Conservation (phyloP, 2,888 invertebrate species). For the Agonopterix heracliana region DNA sequence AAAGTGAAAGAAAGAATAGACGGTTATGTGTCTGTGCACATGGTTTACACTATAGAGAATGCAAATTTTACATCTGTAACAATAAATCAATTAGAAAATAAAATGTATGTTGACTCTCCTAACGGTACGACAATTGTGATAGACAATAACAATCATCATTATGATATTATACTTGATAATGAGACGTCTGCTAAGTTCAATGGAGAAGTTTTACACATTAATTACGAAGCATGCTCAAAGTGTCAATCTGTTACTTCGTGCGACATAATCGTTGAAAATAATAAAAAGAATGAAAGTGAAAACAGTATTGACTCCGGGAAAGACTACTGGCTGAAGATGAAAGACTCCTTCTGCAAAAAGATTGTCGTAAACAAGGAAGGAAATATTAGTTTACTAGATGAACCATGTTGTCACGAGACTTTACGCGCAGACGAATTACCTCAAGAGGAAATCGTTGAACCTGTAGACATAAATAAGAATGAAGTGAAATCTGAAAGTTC, state of each 20-base stretch:
- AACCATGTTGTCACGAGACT: slow-evolving; percentile 25
- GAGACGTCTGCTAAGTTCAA: slow-evolving; percentile 49
- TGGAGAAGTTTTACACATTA: slow-evolving; percentile 43
- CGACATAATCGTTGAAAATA: slow-evolving; percentile 39
- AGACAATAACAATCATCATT: slow-evolving; percentile 39
- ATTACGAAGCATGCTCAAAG: slow-evolving; percentile 46
- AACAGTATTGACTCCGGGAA: slow-evolving; percentile 20
- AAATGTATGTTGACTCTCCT: slow-evolving; percentile 50
- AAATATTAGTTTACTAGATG: slow-evolving; percentile 34
- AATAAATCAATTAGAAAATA: slow-evolving; percentile 48
- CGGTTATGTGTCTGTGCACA: slow-evolving; percentile 53
- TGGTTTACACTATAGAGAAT: slow-evolving; percentile 62
- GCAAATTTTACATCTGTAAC: slow-evolving; percentile 69
- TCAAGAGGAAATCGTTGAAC: slow-evolving; percentile 15
- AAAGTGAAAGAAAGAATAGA: slow-evolving; percentile 30
- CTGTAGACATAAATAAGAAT: slow-evolving; percentile 12
- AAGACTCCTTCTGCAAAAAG: slow-evolving; percentile 52
- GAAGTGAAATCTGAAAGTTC: slow-evolving; percentile 36
- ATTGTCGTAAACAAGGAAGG: slow-evolving; percentile 55
- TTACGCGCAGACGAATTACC: slow-evolving; percentile 19
- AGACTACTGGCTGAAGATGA: slow-evolving; percentile 50
- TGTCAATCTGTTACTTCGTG: slow-evolving; percentile 46
- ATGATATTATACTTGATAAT: slow-evolving; percentile 44
- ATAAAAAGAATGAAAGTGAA: slow-evolving; percentile 17
- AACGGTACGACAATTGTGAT: slow-evolving; percentile 42